phyloP scores from a whole-genome alignment of 1,140 invertebrate genomes.

The Melanaphis sacchari region DNA sequence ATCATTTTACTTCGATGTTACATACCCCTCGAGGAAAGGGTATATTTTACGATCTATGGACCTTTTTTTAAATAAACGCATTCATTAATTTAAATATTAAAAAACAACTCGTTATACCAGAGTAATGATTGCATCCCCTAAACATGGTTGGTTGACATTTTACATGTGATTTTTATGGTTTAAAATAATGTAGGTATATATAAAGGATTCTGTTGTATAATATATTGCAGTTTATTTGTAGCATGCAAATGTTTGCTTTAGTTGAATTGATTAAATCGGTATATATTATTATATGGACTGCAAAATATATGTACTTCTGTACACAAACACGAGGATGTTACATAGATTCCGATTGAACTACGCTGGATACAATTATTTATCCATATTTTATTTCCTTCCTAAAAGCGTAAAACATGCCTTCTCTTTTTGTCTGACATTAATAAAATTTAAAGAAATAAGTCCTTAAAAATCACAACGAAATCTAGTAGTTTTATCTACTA shows the following conservation, averaged over 20 bases:
- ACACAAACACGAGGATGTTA: not conserved
- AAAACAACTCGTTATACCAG: slow-evolving; percentile 4
- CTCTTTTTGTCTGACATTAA: not conserved
- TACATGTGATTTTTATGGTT: slow-evolving; percentile 20
- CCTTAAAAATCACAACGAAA: not conserved
- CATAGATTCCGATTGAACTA: not conserved
- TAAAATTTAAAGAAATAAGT: not conserved
- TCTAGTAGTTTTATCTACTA: slow-evolving; percentile 17
- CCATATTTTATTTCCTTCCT: not conserved
- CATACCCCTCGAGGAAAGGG: not conserved
- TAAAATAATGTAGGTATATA: not conserved
- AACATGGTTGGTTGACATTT: not conserved
- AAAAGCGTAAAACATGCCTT: not conserved
- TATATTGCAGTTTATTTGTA: slow-evolving; percentile 1
- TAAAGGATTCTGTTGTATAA: not conserved
- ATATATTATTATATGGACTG: not conserved
- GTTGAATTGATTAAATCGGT: not conserved
- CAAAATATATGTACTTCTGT: not conserved
- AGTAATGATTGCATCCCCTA: slow-evolving; percentile 5
- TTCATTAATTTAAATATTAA: not conserved
- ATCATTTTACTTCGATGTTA: not conserved
- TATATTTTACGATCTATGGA: not conserved
- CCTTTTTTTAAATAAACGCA: not conserved
- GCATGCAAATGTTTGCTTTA: slow-evolving; percentile 7
- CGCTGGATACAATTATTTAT: not conserved